These are phyloP conservation scores for Ariolimax columbianus DNA, from an alignment of 2,888 invertebrate genomes.

Conservation along the genomic window DNA sequence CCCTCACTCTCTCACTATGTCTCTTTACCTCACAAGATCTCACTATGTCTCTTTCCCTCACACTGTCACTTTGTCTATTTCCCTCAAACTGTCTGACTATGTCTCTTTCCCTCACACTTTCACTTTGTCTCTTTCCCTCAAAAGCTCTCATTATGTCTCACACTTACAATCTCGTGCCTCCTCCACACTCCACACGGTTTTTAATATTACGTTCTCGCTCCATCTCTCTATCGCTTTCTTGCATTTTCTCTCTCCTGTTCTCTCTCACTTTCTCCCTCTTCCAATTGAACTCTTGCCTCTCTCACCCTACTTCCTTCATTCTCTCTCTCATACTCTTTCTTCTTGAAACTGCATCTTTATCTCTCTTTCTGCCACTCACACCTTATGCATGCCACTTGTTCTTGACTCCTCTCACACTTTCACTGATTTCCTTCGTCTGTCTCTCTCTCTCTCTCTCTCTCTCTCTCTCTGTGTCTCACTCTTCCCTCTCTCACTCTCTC, in stretches of 20 bases:
- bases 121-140: too few relatives aligned
- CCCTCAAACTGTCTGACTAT: too few relatives aligned
- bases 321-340: slow-evolving; percentile 22
- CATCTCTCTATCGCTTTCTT: not conserved
- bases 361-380: slow-evolving; percentile 32
- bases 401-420: slow-evolving; percentile 1
- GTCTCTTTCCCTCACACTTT: too few relatives aligned
- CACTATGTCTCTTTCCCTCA: too few relatives aligned
- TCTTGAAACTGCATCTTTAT: slow-evolving; percentile 16
- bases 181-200: not conserved
- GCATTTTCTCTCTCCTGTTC: too few relatives aligned
- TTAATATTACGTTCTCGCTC: not conserved
- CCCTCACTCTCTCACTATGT: too few relatives aligned
- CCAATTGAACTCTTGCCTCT: slow-evolving; percentile 18
- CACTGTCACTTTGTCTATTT: too few relatives aligned
- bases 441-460: not conserved
- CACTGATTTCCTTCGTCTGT: not conserved
- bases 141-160: too few relatives aligned
- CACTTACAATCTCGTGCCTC: too few relatives aligned
- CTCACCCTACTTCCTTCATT: slow-evolving; percentile 11
- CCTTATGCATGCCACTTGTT: slow-evolving; percentile 9
- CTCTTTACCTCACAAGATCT: too few relatives aligned
- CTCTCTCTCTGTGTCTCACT: not conserved
- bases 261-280: slow-evolving; percentile 9
- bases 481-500: not conserved